A percentile compares a stretch with the other conserved stretches of the same genome.
Conservation (phyloP, 2,113 vertebrate genomes). For the Platichthys stellatus region DNA sequence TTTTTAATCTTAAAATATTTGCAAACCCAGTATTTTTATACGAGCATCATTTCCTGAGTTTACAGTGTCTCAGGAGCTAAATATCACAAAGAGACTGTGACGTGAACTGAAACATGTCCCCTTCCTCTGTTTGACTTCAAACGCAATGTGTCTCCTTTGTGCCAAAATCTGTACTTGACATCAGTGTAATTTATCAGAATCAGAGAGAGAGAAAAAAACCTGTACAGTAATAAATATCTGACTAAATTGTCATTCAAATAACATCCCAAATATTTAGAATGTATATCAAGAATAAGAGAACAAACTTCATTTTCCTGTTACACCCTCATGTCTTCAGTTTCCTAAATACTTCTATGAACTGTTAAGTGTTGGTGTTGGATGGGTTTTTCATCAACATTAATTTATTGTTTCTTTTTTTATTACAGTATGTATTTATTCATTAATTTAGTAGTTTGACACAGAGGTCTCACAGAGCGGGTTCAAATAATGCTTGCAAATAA, state of each 20-base stretch:
- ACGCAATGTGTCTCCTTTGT: conserved; percentile 41
- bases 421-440: conserved; percentile 75
- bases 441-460: conserved; percentile 52
- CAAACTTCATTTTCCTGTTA: conserved; percentile 38
- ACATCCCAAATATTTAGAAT: conserved; percentile 57
- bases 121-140: conserved; percentile 42
- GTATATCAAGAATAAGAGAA: conserved; percentile 52
- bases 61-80: conserved; percentile 58
- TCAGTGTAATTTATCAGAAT: conserved; percentile 32
- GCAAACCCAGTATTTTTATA: conserved; percentile 79
- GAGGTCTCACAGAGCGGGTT: conserved; percentile 34
- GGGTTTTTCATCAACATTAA: conserved; percentile 59
- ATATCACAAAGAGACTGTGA: conserved; percentile 44
- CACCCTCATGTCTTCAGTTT: conserved; percentile 46
- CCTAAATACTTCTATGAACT: conserved; percentile 28
- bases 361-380: conserved; percentile 52
- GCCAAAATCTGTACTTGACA: conserved; percentile 66
- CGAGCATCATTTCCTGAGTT: conserved; percentile 63
- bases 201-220: conserved; percentile 29
- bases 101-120: conserved; percentile 26
- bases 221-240: conserved; percentile 55
- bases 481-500: conserved; percentile 52
- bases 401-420: conserved; percentile 69
- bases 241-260: conserved; percentile 44
- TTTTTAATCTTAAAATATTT: conserved; percentile 70